Percentiles rank a stretch among this genome's conserved stretches.
phyloP scores from a whole-genome alignment of 2,113 vertebrate genomes.

The Corythornis cristatus region DNA sequence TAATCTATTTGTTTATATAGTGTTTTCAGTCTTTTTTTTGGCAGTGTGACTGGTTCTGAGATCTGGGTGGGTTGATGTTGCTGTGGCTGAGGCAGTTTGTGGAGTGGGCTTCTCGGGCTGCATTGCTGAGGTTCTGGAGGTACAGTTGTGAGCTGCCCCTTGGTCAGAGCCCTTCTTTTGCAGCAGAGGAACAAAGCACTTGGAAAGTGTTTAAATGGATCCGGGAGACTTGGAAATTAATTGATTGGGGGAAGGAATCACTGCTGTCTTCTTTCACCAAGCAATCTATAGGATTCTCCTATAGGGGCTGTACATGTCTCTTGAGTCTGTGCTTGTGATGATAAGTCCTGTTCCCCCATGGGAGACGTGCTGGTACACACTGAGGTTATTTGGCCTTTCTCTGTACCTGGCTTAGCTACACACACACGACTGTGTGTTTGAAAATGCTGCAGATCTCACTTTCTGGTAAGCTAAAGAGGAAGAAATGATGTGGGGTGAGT shows the following conservation, averaged over 20 bases:
- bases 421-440: background rate
- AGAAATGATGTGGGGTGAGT: background rate
- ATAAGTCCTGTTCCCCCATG: background rate
- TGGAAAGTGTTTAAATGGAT: background rate
- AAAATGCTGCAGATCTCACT: background rate
- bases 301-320: background rate
- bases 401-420: background rate
- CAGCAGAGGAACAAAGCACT: rapidly evolving
- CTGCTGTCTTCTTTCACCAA: background rate
- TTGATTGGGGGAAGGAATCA: background rate
- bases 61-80: rapidly evolving
- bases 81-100: rapidly evolving
- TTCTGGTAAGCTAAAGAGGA: background rate
- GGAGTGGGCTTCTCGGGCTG: background rate
- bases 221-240: background rate
- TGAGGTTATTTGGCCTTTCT: background rate
- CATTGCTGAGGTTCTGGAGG: background rate
- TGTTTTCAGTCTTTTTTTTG: background rate
- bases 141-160: background rate
- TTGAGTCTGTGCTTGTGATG: background rate
- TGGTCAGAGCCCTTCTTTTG: rapidly evolving
- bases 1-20: background rate
- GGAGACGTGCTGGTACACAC: rapidly evolving
- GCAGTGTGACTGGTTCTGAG: background rate
- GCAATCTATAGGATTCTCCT: background rate